Evolutionary conservation across 2,888 invertebrate genomes (phyloP), one percentile per base, ranked within the genome.

Genomic region (Cryptus viduatorius): DNA sequence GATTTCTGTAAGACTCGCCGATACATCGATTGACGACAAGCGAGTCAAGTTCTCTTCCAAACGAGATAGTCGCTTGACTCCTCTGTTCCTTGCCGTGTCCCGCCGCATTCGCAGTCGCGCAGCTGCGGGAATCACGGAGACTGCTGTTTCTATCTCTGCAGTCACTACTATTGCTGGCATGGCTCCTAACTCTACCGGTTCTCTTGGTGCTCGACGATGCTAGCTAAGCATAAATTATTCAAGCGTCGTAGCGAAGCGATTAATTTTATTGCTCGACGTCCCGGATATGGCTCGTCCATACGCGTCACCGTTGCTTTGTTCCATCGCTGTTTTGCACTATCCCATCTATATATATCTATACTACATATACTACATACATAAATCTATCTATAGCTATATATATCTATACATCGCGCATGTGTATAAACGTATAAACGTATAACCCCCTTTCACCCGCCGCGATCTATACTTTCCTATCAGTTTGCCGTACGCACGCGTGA

Each of bases 191-290:
- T 84, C 68, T 71, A 69, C 78, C 68, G 53, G 69, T 64, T 79
- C 61, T 77, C 79, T 46, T 68, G 61, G 37, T 44, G 48, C 73
- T 42, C 75, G 85, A 87, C 88, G 86, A 71, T 76, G 72, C 81
- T 69, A 65, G 59, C 76, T 77, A 67, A 78, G 88, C 89, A 91
- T 92, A 91, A 92, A 90, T 91, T 92, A 92, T 92, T 91, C 90
- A 90, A 87, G 83, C 89, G 87, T 89, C 91, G 90, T 90, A 89
- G 88, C 89, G 86, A 88, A 90, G 88, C 91, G 90, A 91, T 92
- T 91, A 92, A 92, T 92, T 92, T 92, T 91, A 92, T 92, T 91
- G 91, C 88, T 86, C 90, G 90, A 87, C 90, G 89, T 90, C 90
- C 91, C 90, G 91, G 91, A 91, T 91, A 91, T 90, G 91, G 91